Evolutionary conservation across 1,140 invertebrate species (phyloP).

Genomic region (Macrobrachium rosenbergii): DNA sequence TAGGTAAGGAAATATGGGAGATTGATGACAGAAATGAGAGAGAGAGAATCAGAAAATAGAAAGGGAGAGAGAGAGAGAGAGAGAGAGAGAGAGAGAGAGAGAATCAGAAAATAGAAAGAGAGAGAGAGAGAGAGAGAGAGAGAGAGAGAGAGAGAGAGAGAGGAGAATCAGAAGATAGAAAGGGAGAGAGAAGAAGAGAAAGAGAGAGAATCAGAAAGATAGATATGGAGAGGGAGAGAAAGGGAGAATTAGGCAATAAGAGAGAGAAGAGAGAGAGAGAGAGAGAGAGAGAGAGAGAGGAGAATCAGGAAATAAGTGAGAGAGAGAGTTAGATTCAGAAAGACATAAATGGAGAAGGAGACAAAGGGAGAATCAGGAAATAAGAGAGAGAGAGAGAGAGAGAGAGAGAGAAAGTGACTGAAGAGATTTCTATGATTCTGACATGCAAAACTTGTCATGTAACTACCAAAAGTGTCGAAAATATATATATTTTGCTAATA

Average conservation of each 20-base stretch:
- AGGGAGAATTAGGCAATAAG: not conserved
- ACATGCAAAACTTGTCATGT: too few relatives aligned
- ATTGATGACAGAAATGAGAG: not conserved
- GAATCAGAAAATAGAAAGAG: not conserved
- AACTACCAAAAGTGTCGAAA: too few relatives aligned
- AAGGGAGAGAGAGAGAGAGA: not conserved
- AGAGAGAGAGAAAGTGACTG: not conserved
- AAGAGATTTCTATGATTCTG: not conserved
- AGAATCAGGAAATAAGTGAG: too few relatives aligned
- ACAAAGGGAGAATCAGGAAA: not conserved
- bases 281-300: not conserved
- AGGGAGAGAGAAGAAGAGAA: not conserved
- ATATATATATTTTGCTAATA: too few relatives aligned
- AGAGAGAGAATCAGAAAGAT: not conserved
- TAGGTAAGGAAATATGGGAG: too few relatives aligned
- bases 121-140: not conserved
- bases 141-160: not conserved
- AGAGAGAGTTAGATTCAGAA: not conserved
- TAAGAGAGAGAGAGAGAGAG: slow-evolving; percentile 3
- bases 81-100: not conserved
- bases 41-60: not conserved
- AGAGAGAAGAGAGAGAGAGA: not conserved
- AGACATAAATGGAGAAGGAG: not conserved
- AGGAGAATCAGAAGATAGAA: too few relatives aligned
- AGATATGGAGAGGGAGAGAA: not conserved